Conservation (phyloP, 2,797 vertebrate genomes). For the Atherinosoma microstoma region DNA sequence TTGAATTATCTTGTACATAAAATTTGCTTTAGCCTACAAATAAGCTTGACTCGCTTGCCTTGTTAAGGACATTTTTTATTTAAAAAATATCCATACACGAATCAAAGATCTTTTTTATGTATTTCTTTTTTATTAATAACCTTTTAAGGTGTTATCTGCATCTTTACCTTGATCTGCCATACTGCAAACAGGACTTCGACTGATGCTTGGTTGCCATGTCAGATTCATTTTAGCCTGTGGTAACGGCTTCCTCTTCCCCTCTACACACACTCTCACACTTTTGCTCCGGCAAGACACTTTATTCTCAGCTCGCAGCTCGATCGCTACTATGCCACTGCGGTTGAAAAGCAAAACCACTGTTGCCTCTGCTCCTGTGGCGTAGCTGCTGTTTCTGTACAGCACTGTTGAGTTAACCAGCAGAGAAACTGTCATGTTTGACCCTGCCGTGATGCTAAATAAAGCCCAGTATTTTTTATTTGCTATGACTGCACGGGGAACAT, state of each 20-base stretch:
- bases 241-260: slow-evolving; percentile 52
- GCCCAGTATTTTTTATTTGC: slow-evolving; percentile 10
- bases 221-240: slow-evolving; percentile 36
- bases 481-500: slow-evolving; percentile 21
- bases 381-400: slow-evolving; percentile 54
- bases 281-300: slow-evolving; percentile 59
- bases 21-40: too few relatives aligned
- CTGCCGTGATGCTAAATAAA: slow-evolving; percentile 23
- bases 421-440: slow-evolving; percentile 50
- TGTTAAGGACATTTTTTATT: neutral
- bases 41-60: too few relatives aligned
- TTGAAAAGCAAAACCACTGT: slow-evolving; percentile 48
- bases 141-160: neutral
- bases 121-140: neutral
- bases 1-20: too few relatives aligned
- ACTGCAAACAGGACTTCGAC: slow-evolving; percentile 34
- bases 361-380: slow-evolving; percentile 33
- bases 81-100: too few relatives aligned
- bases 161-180: slow-evolving; percentile 52
- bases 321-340: slow-evolving; percentile 38
- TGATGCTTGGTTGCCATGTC: slow-evolving; percentile 40
- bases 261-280: slow-evolving; percentile 17
- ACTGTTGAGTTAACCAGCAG: slow-evolving; percentile 44
- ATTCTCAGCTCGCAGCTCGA: slow-evolving; percentile 56
- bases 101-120: neutral